Evolutionary conservation across 2,888 invertebrate species (phyloP).

Genomic region (Andrena hattorfiana): DNA sequence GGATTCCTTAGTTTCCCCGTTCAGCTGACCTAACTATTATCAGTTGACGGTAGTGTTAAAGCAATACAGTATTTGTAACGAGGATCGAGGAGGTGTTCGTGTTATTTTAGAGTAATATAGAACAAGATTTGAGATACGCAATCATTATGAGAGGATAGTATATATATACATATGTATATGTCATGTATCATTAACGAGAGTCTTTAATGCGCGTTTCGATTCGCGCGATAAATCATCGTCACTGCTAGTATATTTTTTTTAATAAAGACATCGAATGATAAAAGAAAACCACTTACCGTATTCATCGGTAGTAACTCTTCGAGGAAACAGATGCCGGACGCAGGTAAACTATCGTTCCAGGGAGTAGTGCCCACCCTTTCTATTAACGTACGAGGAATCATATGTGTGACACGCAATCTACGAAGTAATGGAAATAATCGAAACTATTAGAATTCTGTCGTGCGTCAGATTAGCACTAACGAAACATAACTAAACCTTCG

Average conservation of each 20-base stretch:
- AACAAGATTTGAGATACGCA: slow-evolving; percentile 57
- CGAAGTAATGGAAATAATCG: slow-evolving; percentile 13
- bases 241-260: slow-evolving; percentile 62
- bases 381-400: slow-evolving; percentile 2
- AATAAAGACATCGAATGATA: slow-evolving; percentile 51
- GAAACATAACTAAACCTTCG: not conserved
- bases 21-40: slow-evolving; percentile 36
- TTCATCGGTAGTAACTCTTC: slow-evolving; percentile 25
- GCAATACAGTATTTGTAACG: slow-evolving; percentile 69
- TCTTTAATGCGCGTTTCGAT: slow-evolving; percentile 42
- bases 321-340: slow-evolving; percentile 7
- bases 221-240: slow-evolving; percentile 38
- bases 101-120: slow-evolving; percentile 59
- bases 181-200: slow-evolving; percentile 39
- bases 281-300: slow-evolving; percentile 15
- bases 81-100: slow-evolving; percentile 43
- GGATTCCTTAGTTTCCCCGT: not conserved
- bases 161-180: slow-evolving; percentile 42
- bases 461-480: slow-evolving; percentile 1
- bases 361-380: slow-evolving; percentile 23
- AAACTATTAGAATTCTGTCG: slow-evolving; percentile 14
- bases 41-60: slow-evolving; percentile 57
- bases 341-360: slow-evolving; percentile 41
- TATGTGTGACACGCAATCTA: slow-evolving; percentile 5
- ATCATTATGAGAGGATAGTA: slow-evolving; percentile 57